Conservation (phyloP, 2,797 vertebrate species). For the Chrosomus eos region DNA sequence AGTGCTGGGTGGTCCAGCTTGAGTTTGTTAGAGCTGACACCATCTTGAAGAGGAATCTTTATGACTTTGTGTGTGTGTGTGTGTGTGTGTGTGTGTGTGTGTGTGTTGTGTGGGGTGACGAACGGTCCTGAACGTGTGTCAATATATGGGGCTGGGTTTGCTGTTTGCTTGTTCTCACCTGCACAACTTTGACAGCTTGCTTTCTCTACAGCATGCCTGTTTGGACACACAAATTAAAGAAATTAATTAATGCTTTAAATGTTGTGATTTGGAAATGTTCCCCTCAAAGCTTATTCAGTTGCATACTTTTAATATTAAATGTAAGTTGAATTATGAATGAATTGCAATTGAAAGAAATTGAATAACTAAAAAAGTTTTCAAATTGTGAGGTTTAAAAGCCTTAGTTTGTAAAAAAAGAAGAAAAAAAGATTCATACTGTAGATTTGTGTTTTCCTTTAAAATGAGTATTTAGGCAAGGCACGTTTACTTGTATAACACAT, state of each 20-base stretch:
- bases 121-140: conserved; percentile 27
- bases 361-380: neutral
- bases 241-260: neutral
- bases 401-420: neutral
- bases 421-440: neutral
- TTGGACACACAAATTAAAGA: neutral
- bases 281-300: neutral
- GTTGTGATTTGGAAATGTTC: neutral
- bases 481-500: too few relatives aligned
- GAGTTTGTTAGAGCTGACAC: conserved; percentile 38
- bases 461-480: neutral
- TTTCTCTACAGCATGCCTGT: too few relatives aligned
- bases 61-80: conserved; percentile 36
- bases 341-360: neutral
- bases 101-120: neutral
- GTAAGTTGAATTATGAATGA: neutral
- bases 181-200: neutral
- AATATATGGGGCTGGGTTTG: conserved; percentile 16
- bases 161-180: conserved; percentile 33
- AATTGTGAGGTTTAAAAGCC: neutral
- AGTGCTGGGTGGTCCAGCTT: conserved; percentile 60
- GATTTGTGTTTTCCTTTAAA: neutral
- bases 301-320: neutral
- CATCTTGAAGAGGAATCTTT: conserved; percentile 51
- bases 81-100: conserved; percentile 30